Evolutionary conservation across 1,140 invertebrate species (phyloP), one percentile per base, ranked within the genome.

Genomic region (Drosophila orosa): DNA sequence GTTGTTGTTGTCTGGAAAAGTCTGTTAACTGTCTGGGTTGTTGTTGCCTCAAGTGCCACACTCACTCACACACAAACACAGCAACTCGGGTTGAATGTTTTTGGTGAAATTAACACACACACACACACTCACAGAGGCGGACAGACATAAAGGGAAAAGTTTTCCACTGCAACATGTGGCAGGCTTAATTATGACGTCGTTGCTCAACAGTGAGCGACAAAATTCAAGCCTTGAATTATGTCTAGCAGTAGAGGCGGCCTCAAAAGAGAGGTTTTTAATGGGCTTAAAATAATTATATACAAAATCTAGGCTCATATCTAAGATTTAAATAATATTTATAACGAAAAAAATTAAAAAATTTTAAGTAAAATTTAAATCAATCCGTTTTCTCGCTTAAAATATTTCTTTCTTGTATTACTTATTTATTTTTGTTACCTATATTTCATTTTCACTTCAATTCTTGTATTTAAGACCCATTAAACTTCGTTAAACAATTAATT

Each of bases 21-120:
- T 87, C 84, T 87, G 85, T 78, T 67, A 84, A 80, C 85, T 90
- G 84, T 89, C 84, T 87, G 84, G 61, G 67, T 66, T 75, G 74
- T 60, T 86, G 78, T 60, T 86, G 78, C 68, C 74, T 81, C 78
- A 86, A 86, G 82, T 74, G 67, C 44, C 59, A 31, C 25, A 62
- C 40, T 42, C 40, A 71, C 40, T 61, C 22, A 67, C 15, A 65
- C 24, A 40, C 15, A 68, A 9, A 47, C 5, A 55, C 13, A 54
- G 50, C 1, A 24, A n/a, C 42, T 35, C 12, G 10, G 19, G 33
- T 22, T 57, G 48, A 69, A 57, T 42, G 47, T 42, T 40, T 57
- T 56, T 31, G 65, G 50, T 71, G 65, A 71, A 69, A 71, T 69
- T 71, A 55, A 72, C 25, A 50, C 42, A 74, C 47, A 74, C 31